A percentile compares a stretch with the other conserved stretches of the same genome.
These are phyloP conservation scores for Amia ocellicauda DNA, from an alignment of 2,113 vertebrate species.

Conservation along the genomic window DNA sequence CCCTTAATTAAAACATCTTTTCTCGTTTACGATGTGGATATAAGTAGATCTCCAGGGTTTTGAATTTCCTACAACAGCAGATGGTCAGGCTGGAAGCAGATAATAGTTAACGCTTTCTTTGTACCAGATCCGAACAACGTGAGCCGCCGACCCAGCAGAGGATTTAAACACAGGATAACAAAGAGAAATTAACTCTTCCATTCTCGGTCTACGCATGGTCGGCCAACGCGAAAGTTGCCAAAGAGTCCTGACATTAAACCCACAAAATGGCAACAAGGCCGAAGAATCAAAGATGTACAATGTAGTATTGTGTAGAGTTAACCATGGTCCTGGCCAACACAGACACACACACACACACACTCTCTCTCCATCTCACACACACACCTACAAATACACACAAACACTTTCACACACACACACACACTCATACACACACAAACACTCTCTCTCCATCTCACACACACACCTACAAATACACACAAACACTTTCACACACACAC, in stretches of 20 bases:
- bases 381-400: too few species aligned
- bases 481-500: too few species aligned
- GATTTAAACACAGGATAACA: constrained; percentile 85
- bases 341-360: too few species aligned
- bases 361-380: too few species aligned
- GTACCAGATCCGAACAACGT: constrained; percentile 80
- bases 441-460: too few species aligned
- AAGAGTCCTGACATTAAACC: constrained; percentile 9
- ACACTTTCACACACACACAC: too few species aligned
- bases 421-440: too few species aligned
- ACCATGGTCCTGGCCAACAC: too few species aligned
- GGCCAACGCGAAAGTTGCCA: constrained; percentile 19
- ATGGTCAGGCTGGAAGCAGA: constrained; percentile 91
- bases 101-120: constrained; percentile 88
- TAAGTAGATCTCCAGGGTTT: constrained; percentile 91
- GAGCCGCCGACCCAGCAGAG: constrained; percentile 77
- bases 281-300: too few species aligned
- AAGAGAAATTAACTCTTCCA: constrained; percentile 77
- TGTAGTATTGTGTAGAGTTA: too few species aligned
- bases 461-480: too few species aligned
- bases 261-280: background rate
- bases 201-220: constrained; percentile 28
- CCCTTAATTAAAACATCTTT: constrained; percentile 95
- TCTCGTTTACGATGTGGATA: constrained; percentile 90
- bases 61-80: constrained; percentile 89